Conservation (phyloP, 2,797 vertebrate species). For the Sphaeramia orbicularis region DNA sequence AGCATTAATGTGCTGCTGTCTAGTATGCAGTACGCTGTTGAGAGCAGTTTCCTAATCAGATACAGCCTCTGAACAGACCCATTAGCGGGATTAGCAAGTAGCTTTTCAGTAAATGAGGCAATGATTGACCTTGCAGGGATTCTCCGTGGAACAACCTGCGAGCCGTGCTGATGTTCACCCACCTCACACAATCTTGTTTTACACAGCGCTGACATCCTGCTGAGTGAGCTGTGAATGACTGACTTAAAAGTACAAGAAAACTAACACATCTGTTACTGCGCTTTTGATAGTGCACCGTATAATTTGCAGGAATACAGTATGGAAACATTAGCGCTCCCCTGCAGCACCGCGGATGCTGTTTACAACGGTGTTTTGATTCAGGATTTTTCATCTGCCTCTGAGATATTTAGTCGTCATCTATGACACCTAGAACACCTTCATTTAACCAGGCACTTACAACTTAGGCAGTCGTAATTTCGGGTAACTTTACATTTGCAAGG, state of each 20-base stretch:
- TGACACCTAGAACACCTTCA: no score
- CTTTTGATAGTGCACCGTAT: slow-evolving; percentile 18
- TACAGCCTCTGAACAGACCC: slow-evolving; percentile 39
- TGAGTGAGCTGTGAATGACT: slow-evolving; percentile 6
- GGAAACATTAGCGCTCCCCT: neutral
- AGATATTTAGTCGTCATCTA: no score
- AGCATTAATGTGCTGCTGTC: slow-evolving; percentile 38
- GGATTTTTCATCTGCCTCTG: no score
- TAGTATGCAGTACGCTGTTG: neutral
- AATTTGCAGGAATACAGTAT: slow-evolving; percentile 29
- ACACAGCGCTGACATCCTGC: neutral
- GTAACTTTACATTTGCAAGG: no score
- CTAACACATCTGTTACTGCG: neutral
- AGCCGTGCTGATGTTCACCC: slow-evolving; percentile 2
- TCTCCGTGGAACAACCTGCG: slow-evolving; percentile 17
- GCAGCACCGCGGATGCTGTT: neutral
- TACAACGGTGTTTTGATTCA: neutral
- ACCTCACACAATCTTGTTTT: neutral
- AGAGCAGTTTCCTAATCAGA: slow-evolving; percentile 50
- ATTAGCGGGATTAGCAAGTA: slow-evolving; percentile 63
- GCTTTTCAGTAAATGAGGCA: slow-evolving; percentile 50
- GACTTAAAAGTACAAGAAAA: slow-evolving; percentile 19
- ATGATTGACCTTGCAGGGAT: slow-evolving; percentile 59
- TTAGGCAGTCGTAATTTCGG: no score
- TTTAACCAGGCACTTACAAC: no score